Conservation (phyloP, 1,140 invertebrate species). For the Rhagoletis pomonella region DNA sequence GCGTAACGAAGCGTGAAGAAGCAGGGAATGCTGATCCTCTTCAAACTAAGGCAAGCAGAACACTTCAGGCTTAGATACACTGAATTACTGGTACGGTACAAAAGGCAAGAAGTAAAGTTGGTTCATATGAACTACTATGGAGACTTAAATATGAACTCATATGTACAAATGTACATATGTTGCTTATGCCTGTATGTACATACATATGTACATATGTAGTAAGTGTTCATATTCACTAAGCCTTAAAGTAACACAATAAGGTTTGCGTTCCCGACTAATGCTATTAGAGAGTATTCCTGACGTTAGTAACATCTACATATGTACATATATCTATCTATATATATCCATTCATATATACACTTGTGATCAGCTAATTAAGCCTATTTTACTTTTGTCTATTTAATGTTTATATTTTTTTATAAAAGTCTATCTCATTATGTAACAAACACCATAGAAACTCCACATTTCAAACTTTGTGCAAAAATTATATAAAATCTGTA, state of each 20-base stretch:
- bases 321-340: no score
- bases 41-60: not conserved
- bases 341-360: no score
- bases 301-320: no score
- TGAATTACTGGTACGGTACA: not conserved
- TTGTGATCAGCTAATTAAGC: no score
- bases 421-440: no score
- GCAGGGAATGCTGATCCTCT: not conserved
- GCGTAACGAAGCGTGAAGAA: not conserved
- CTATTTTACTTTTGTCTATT: no score
- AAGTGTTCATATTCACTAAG: not conserved
- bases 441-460: no score
- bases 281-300: not conserved
- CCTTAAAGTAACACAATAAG: not conserved
- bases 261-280: not conserved
- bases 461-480: no score
- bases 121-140: not conserved
- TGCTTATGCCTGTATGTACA: not conserved
- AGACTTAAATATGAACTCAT: not conserved
- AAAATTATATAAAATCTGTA: no score
- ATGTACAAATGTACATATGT: not conserved
- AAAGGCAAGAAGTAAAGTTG: not conserved
- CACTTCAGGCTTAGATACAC: not conserved
- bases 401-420: no score
- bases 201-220: conserved; percentile 1